Evolutionary conservation across 2,113 vertebrate species (phyloP).

Genomic region (Telmatochromis sp.): DNA sequence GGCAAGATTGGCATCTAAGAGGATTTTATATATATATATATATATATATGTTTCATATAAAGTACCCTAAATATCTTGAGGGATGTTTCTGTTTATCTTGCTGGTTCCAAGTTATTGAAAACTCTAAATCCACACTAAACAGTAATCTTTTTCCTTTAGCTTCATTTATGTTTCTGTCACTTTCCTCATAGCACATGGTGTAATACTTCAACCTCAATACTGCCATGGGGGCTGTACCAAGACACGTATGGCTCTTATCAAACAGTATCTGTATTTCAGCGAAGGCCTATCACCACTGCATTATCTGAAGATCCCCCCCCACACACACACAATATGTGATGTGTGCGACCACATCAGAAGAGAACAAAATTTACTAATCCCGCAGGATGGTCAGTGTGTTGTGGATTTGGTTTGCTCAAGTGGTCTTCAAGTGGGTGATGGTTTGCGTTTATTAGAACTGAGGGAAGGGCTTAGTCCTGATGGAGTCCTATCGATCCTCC

Average conservation of each 20-base stretch:
- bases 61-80: background rate
- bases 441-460: background rate
- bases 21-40: background rate
- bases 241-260: slow-evolving; percentile 25
- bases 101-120: slow-evolving; percentile 9
- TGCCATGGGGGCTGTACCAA: slow-evolving; percentile 10
- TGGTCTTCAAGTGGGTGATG: background rate
- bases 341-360: background rate
- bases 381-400: background rate
- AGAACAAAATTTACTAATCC: background rate
- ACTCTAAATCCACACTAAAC: background rate
- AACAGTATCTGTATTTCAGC: background rate
- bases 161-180: slow-evolving; percentile 19
- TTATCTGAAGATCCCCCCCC: background rate
- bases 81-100: background rate
- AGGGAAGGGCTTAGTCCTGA: slow-evolving; percentile 10
- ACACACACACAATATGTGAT: background rate
- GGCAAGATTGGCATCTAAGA: background rate
- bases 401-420: background rate
- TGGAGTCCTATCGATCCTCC: slow-evolving; percentile 34
- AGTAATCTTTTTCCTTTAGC: background rate
- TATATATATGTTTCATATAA: background rate
- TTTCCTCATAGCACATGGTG: background rate
- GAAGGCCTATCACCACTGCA: background rate
- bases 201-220: background rate